Base-by-base conservation (phyloP, 2,888 invertebrate species). In the Seira ritae region DNA sequence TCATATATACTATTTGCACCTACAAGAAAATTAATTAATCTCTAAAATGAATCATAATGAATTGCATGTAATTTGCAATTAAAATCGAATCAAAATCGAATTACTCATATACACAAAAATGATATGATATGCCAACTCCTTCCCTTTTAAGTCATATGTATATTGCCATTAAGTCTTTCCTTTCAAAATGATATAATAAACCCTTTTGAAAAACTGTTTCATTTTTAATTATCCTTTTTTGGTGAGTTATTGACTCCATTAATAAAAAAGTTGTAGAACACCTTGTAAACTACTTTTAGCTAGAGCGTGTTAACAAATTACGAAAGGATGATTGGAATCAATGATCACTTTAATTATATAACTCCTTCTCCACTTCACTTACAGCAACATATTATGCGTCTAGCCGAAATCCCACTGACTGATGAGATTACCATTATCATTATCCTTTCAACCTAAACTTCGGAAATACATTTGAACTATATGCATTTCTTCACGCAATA, bases 241-340 rank as follows among this genome's bases (percentile, higher is more conserved):
- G 3, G 31, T 55, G 71, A 31, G 50, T 60, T 55, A 71, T 69
- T 42, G 71, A 55, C 71, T 71, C 55, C 55, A 71, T 70, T 50
- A 70, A 71, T 23, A 71, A 55, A 23, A 55, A 55, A 55, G 17
- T 55, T 55, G 55, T 55, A 55, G 55, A n/a, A 55, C 55, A 55
- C 15, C 55, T 55, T 55, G 55, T 55, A 55, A 31, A 17, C 55
- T 55, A 55, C 55, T 55, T 42, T 31, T n/a, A 55, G 55, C 15
- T 55, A 4, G 55, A 55, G 17, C 55, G 17, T 17, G 55, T 55
- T 55, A 8, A 55, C 55, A 55, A 55, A 55, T 55, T 55, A 31
- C 55, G 55, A 55, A 55, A 55, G 15, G 3, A 55, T 55, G 55
- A 55, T 55, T 17, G 55, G 55, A 55, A 55, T 55, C 55, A 55